phyloP scores from a whole-genome alignment of 2,888 invertebrate species.

The Gnatocerus cornutus region DNA sequence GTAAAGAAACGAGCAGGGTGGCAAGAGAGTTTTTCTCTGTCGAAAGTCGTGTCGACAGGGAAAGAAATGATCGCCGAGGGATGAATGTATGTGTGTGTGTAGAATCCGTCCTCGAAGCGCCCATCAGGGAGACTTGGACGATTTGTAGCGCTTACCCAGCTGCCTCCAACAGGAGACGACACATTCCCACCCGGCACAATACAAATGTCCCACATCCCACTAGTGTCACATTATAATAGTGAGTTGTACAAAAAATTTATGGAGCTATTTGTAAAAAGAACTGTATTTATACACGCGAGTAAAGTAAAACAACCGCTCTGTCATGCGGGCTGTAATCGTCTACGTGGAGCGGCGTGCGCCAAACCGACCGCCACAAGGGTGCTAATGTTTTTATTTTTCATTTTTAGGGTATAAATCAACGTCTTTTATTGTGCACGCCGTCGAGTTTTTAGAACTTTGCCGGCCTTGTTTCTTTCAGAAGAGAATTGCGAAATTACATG shows the following conservation, averaged over 20 bases:
- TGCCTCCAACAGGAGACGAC: slow-evolving; percentile 49
- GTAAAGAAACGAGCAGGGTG: slow-evolving; percentile 14
- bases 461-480: neutral
- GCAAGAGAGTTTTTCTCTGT: slow-evolving; percentile 29
- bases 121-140: slow-evolving; percentile 56
- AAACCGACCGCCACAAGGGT: slow-evolving; percentile 20
- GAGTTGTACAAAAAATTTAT: slow-evolving; percentile 64
- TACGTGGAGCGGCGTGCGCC: slow-evolving; percentile 23
- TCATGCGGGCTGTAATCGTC: slow-evolving; percentile 53
- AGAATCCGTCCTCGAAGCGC: slow-evolving; percentile 56
- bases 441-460: neutral
- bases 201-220: slow-evolving; percentile 59
- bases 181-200: slow-evolving; percentile 56
- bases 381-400: slow-evolving; percentile 38
- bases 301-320: slow-evolving; percentile 60
- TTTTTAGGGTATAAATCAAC: slow-evolving; percentile 31
- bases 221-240: slow-evolving; percentile 61
- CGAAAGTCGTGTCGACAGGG: slow-evolving; percentile 46
- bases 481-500: neutral
- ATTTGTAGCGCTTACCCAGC: slow-evolving; percentile 62
- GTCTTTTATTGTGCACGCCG: slow-evolving; percentile 8
- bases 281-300: slow-evolving; percentile 60
- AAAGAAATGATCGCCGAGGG: slow-evolving; percentile 59
- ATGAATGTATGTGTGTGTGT: slow-evolving; percentile 58
- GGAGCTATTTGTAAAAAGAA: slow-evolving; percentile 64